These are phyloP conservation scores for Phycodurus eques DNA, from an alignment of 2,113 vertebrate species.

Conservation along the genomic window DNA sequence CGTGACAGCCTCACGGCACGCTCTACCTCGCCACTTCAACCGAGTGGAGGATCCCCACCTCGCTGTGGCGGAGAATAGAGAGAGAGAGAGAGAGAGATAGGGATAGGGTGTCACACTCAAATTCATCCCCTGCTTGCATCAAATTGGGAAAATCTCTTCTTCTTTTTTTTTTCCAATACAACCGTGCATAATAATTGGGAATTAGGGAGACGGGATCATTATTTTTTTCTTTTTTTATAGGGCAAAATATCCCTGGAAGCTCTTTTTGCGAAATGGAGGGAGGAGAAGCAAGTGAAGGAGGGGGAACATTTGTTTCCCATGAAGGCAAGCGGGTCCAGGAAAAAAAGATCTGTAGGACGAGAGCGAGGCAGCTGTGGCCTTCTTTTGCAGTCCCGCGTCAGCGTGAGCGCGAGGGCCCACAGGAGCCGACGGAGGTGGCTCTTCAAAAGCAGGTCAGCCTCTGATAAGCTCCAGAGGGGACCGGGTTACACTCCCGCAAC, in stretches of 20 bases:
- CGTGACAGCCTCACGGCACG: constrained; percentile 62
- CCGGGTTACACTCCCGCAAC: constrained; percentile 49
- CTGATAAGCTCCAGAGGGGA: constrained; percentile 66
- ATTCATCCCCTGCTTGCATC: constrained; percentile 51
- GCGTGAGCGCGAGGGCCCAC: constrained; percentile 64
- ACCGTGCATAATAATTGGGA: constrained; percentile 79
- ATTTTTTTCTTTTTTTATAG: constrained; percentile 74
- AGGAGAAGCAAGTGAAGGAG: constrained; percentile 70
- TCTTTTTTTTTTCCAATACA: constrained; percentile 71
- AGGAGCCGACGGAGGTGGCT: constrained; percentile 52
- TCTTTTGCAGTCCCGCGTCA: constrained; percentile 58
- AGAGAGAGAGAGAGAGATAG: constrained; percentile 9
- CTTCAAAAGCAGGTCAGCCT: constrained; percentile 69
- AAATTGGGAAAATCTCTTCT: constrained; percentile 57
- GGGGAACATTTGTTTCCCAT: constrained; percentile 46
- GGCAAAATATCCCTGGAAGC: constrained; percentile 78
- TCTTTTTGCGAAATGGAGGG: constrained; percentile 69
- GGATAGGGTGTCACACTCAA: constrained; percentile 45
- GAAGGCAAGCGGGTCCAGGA: constrained; percentile 15
- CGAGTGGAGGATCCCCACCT: constrained; percentile 61
- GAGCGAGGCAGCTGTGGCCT: constrained; percentile 50
- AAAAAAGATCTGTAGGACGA: constrained; percentile 19
- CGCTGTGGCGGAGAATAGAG: constrained; percentile 45
- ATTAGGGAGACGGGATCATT: constrained; percentile 77
- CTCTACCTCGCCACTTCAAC: constrained; percentile 65